A percentile compares a stretch with the other conserved stretches of the same genome.
phyloP scores from a whole-genome alignment of 1,140 invertebrate species.

The Charaxes varanes region DNA sequence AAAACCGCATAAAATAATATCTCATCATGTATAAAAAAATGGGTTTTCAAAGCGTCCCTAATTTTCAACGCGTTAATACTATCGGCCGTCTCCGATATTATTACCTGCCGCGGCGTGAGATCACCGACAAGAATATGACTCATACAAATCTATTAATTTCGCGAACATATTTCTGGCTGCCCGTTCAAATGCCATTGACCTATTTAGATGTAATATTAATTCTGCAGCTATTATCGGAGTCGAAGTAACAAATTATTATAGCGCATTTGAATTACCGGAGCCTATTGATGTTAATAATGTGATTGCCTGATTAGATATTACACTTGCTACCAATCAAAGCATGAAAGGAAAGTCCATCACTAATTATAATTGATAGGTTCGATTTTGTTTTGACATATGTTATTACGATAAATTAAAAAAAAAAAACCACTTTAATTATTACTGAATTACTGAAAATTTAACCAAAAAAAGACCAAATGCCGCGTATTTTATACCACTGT shows the following conservation, averaged over 20 bases:
- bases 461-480: too few species aligned
- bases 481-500: too few species aligned
- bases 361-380: conserved; percentile 7
- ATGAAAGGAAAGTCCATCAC: conserved; percentile 11
- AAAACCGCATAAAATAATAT: too few species aligned
- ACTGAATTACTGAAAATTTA: too few species aligned
- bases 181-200: conserved; percentile 45
- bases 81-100: too few species aligned
- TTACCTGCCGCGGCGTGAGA: too few species aligned
- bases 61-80: too few species aligned
- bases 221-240: conserved; percentile 9
- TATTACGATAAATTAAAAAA: too few species aligned
- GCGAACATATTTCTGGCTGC: conserved; percentile 25
- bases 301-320: conserved; percentile 9
- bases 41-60: too few species aligned
- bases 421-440: too few species aligned
- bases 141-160: conserved; percentile 33
- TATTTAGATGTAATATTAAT: conserved; percentile 26
- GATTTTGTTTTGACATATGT: too few species aligned
- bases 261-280: conserved; percentile 3
- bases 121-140: conserved; percentile 25
- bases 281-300: conserved; percentile 11
- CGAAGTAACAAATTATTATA: conserved; percentile 12
- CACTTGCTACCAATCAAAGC: conserved; percentile 4
- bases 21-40: too few species aligned